Evolutionary conservation across 2,797 vertebrate genomes (phyloP).

Genomic region (Gambusia yucatana): DNA sequence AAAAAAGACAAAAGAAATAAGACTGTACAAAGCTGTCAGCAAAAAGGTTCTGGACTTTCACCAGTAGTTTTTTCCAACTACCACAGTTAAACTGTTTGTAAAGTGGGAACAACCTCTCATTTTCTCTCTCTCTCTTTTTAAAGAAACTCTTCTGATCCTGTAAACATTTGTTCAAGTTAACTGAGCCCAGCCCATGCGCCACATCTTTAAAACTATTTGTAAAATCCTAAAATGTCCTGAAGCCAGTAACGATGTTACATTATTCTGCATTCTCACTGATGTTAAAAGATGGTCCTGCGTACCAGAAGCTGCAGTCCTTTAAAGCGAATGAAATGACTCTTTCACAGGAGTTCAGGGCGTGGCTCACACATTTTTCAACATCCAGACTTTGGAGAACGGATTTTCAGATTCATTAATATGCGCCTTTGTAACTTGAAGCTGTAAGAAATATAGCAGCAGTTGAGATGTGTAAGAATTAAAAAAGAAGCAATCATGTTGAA

Average conservation of each 20-base stretch:
- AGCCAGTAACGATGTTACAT: not conserved
- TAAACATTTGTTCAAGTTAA: not conserved
- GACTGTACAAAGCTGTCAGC: not conserved
- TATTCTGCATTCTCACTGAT: not conserved
- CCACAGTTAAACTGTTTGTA: not conserved
- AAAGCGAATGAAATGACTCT: not conserved
- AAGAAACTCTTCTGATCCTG: not conserved
- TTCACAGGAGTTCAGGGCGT: not conserved
- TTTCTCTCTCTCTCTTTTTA: too few species aligned
- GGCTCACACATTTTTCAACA: not conserved
- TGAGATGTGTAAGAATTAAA: constrained; percentile 7
- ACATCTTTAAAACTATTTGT: not conserved
- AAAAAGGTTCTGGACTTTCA: not conserved
- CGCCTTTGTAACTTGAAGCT: not conserved
- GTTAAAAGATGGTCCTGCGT: not conserved
- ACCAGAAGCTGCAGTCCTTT: not conserved
- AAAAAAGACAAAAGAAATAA: not conserved
- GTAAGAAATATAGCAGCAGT: not conserved
- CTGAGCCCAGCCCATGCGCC: not conserved
- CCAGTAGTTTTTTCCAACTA: not conserved
- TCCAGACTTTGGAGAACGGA: not conserved
- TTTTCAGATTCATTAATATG: not conserved
- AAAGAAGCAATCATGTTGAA: constrained; percentile 5
- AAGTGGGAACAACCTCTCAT: not conserved
- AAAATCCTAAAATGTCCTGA: not conserved